Evolutionary conservation across 2,797 vertebrate genomes (phyloP).

Genomic region (Hipposideros larvatus): DNA sequence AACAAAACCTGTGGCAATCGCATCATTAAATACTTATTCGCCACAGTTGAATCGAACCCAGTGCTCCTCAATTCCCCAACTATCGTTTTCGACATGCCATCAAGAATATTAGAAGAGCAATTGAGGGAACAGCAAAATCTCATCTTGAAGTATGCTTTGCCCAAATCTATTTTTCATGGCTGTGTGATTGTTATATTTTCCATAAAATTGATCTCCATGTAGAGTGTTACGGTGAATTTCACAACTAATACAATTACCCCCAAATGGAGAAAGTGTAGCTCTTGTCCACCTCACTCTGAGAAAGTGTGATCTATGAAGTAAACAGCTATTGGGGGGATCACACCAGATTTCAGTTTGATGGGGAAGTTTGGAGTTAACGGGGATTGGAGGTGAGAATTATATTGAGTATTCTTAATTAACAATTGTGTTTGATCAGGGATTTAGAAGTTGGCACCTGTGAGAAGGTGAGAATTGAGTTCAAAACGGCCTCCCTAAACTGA

Average conservation of each 20-base stretch:
- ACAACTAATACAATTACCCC: conserved; percentile 38
- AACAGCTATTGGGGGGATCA: not conserved
- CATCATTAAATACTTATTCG: not conserved
- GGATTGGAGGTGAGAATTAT: conserved; percentile 69
- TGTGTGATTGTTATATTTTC: conserved; percentile 63
- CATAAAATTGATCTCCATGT: conserved; percentile 55
- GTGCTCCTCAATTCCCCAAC: too few relatives aligned
- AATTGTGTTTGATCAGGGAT: conserved; percentile 73
- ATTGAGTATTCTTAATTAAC: conserved; percentile 71
- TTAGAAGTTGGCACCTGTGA: conserved; percentile 63
- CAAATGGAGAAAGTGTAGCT: not conserved
- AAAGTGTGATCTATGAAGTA: too few relatives aligned
- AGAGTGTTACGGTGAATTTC: conserved; percentile 48
- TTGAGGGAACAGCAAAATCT: not conserved
- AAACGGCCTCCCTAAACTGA: not conserved
- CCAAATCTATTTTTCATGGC: conserved; percentile 52
- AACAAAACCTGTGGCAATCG: not conserved
- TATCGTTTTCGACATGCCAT: not conserved
- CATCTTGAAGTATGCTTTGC: not conserved
- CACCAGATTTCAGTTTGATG: not conserved
- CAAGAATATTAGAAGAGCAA: not conserved
- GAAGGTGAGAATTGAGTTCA: conserved; percentile 75
- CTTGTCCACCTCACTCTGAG: not conserved
- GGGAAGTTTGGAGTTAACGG: conserved; percentile 9
- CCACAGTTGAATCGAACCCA: not conserved